A percentile compares a stretch with the other conserved stretches of the same genome.
Conservation (phyloP, 2,888 invertebrate species). For the Amiota mariae region DNA sequence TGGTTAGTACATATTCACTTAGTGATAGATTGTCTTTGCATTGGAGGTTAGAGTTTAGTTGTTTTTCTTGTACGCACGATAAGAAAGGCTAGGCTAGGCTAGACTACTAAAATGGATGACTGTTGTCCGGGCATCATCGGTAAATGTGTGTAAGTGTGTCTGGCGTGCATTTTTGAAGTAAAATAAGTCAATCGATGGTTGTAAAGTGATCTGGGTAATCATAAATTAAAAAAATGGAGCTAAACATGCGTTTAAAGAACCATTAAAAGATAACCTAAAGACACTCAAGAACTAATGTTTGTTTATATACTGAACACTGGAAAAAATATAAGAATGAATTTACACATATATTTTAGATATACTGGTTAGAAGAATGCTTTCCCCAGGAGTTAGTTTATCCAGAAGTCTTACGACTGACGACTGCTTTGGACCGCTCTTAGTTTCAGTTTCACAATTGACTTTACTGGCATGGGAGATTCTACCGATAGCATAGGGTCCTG, state of each 20-base stretch:
- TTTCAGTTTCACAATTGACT: too few relatives aligned
- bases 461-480: too few relatives aligned
- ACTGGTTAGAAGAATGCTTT: too few relatives aligned
- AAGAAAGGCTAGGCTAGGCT: not conserved
- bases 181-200: not conserved
- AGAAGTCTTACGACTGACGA: too few relatives aligned
- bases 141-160: not conserved
- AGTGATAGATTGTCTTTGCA: not conserved
- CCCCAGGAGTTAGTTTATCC: too few relatives aligned
- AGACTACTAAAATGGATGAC: too few relatives aligned
- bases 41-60: conserved; percentile 11
- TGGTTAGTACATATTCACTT: not conserved
- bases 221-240: conserved; percentile 1
- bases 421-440: too few relatives aligned
- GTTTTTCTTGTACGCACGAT: not conserved
- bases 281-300: not conserved
- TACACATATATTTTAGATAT: not conserved
- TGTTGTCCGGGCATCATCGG: too few relatives aligned
- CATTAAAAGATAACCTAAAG: conserved; percentile 17
- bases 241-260: conserved; percentile 18
- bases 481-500: too few relatives aligned
- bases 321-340: not conserved
- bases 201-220: not conserved
- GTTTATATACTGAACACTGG: not conserved
- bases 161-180: conserved; percentile 5